Evolutionary conservation across 2,797 vertebrate species (phyloP).

Genomic region (Rhyacichthys aspro): DNA sequence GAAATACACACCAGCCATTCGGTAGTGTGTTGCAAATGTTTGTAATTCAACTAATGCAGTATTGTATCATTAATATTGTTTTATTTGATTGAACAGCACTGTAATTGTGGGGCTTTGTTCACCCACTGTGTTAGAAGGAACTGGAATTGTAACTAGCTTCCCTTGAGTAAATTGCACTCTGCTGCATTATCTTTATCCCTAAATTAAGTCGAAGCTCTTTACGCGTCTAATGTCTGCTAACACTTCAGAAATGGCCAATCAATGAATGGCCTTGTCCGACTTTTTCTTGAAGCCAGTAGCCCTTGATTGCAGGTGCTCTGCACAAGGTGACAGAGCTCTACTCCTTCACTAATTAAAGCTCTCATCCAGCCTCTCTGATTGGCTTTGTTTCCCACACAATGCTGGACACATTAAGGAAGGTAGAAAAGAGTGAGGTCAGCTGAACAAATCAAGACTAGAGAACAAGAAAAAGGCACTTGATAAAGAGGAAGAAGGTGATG

Average conservation of each 20-base stretch:
- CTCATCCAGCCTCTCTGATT: constrained; percentile 55
- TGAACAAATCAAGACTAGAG: constrained; percentile 16
- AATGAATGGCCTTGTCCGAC: constrained; percentile 49
- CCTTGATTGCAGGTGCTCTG: constrained; percentile 58
- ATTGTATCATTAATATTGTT: constrained; percentile 12
- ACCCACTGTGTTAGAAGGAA: neutral
- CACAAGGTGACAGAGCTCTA: constrained; percentile 56
- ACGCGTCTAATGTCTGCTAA: constrained; percentile 31
- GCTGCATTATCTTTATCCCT: constrained; percentile 40
- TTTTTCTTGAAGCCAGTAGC: constrained; percentile 48
- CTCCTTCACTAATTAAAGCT: constrained; percentile 67
- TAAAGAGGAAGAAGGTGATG: constrained; percentile 21
- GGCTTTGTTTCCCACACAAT: constrained; percentile 52
- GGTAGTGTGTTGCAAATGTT: too few relatives aligned
- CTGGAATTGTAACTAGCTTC: constrained; percentile 14
- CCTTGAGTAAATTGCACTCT: constrained; percentile 17
- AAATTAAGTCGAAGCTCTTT: constrained; percentile 45
- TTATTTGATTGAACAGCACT: neutral
- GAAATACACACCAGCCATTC: too few relatives aligned
- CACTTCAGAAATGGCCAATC: constrained; percentile 58
- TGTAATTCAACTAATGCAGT: neutral
- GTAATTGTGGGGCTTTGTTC: neutral
- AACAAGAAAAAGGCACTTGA: constrained; percentile 21
- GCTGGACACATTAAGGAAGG: constrained; percentile 26
- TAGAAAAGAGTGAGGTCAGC: constrained; percentile 34